A percentile compares a stretch with the other conserved stretches of the same genome.
These are phyloP conservation scores for Calliopsis andreniformis DNA, from an alignment of 1,140 invertebrate species.

Conservation along the genomic window DNA sequence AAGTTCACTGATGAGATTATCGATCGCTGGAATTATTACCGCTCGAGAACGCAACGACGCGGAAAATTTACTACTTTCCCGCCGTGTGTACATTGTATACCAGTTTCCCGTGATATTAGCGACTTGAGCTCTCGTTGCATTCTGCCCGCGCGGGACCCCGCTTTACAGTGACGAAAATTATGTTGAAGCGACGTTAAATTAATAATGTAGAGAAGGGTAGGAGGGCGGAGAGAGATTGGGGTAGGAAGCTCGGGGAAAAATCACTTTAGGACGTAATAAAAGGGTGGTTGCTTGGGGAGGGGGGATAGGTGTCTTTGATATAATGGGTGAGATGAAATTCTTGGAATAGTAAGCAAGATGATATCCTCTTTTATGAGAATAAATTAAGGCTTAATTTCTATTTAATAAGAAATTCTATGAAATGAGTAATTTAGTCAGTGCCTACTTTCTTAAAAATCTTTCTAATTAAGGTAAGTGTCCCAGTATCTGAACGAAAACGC, in stretches of 20 bases:
- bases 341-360: too few species aligned
- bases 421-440: too few species aligned
- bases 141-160: background rate
- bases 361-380: too few species aligned
- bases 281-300: background rate
- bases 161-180: conserved; percentile 11
- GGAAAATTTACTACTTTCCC: conserved; percentile 20
- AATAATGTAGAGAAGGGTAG: background rate
- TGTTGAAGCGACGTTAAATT: conserved; percentile 9
- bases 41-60: background rate
- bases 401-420: too few species aligned
- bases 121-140: background rate
- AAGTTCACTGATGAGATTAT: conserved; percentile 61
- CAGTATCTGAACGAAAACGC: background rate
- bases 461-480: too few species aligned
- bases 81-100: background rate
- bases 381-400: too few species aligned
- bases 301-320: background rate
- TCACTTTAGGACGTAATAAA: conserved; percentile 20
- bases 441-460: too few species aligned
- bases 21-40: conserved; percentile 55
- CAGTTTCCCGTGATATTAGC: background rate
- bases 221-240: background rate
- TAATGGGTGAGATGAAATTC: background rate
- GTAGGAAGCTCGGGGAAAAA: too few species aligned